phyloP scores from a whole-genome alignment of 2,113 vertebrate species.

The Aptenodytes patagonicus region DNA sequence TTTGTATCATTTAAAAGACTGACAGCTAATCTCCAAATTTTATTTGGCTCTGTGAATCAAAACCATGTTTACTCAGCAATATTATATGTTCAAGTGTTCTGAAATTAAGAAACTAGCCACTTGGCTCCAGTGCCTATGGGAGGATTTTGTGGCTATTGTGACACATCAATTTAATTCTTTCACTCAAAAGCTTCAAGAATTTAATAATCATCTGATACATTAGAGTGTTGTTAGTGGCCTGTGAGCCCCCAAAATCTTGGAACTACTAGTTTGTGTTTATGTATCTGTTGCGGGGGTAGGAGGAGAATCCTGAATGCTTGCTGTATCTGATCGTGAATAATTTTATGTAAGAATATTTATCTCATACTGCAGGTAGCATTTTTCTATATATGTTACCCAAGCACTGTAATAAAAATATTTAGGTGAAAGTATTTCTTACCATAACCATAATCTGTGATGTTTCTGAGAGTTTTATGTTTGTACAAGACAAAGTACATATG shows the following conservation, averaged over 20 bases:
- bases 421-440: not conserved
- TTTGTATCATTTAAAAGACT: not conserved
- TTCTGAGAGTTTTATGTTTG: not conserved
- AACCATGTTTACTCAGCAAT: not conserved
- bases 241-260: not conserved
- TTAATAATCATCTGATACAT: not conserved
- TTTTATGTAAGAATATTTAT: not conserved
- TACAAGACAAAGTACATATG: not conserved
- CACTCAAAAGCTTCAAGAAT: not conserved
- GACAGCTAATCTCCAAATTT: not conserved
- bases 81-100: not conserved
- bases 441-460: not conserved
- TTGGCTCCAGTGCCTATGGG: not conserved
- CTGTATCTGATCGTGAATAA: not conserved
- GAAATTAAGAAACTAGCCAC: not conserved
- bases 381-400: not conserved
- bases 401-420: not conserved
- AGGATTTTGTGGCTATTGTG: not conserved
- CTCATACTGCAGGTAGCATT: not conserved
- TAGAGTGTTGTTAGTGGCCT: not conserved
- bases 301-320: not conserved
- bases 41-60: not conserved
- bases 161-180: not conserved
- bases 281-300: not conserved
- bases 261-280: not conserved